phyloP scores from a whole-genome alignment of 1,140 invertebrate species.

The Drosophila ogumai region DNA sequence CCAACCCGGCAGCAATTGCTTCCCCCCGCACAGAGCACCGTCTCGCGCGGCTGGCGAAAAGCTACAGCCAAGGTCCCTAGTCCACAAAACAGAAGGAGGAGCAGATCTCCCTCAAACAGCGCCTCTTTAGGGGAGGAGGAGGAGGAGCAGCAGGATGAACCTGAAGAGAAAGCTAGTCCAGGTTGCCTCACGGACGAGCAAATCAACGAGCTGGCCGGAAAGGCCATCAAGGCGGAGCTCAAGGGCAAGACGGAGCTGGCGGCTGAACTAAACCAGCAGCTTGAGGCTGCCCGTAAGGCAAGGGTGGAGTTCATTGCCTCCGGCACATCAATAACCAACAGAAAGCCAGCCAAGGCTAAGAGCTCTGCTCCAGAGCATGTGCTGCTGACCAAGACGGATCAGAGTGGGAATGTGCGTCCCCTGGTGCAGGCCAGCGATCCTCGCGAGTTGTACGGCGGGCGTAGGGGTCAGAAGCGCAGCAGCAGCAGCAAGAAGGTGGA shows the following conservation, averaged over 20 bases:
- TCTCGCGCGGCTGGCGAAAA: slow-evolving; percentile 50
- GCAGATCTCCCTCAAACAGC: slow-evolving; percentile 4
- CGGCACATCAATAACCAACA: slow-evolving; percentile 9
- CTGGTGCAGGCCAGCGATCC: slow-evolving; percentile 74
- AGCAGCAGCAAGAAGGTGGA: slow-evolving; percentile 88
- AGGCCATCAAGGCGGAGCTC: slow-evolving; percentile 95
- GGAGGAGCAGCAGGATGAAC: neutral
- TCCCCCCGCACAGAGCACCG: neutral
- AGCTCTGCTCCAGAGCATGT: slow-evolving; percentile 85
- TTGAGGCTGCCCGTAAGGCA: slow-evolving; percentile 89
- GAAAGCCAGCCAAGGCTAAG: slow-evolving; percentile 1
- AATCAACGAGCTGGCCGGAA: slow-evolving; percentile 94
- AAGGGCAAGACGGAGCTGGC: slow-evolving; percentile 91
- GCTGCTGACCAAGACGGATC: slow-evolving; percentile 90
- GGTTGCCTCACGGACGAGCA: slow-evolving; percentile 89
- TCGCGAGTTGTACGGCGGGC: slow-evolving; percentile 66
- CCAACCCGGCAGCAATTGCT: neutral
- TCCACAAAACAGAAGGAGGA: neutral
- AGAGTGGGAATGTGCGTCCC: slow-evolving; percentile 88
- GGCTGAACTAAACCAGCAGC: slow-evolving; percentile 89
- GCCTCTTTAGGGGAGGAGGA: slow-evolving; percentile 1
- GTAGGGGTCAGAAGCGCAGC: slow-evolving; percentile 85
- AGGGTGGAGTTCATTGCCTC: slow-evolving; percentile 83
- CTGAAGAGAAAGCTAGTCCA: slow-evolving; percentile 55
- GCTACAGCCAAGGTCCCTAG: neutral